Conservation (phyloP, 2,113 vertebrate genomes). For the Limnothrissa miodon region DNA sequence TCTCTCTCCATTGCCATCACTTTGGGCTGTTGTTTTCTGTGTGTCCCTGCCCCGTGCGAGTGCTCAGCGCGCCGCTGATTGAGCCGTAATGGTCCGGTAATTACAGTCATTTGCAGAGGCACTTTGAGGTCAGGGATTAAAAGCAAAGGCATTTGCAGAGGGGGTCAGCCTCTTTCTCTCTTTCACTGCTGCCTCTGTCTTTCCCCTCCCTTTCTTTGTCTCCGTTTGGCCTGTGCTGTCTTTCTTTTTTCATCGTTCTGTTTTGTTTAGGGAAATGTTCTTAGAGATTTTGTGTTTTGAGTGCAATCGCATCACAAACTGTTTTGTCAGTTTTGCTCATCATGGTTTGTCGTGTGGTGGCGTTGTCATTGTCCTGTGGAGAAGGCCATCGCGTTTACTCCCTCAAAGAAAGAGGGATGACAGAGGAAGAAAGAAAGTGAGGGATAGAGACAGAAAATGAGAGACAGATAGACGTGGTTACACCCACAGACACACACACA, state of each 20-base stretch:
- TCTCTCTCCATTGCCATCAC: neutral
- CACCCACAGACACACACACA: no score
- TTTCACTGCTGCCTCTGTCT: neutral
- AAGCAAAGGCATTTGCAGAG: conserved; percentile 22
- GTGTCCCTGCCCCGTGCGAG: neutral
- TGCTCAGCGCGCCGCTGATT: conserved; percentile 20
- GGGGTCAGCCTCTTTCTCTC: neutral
- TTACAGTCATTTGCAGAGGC: conserved; percentile 29
- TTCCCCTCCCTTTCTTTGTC: neutral
- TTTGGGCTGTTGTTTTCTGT: neutral
- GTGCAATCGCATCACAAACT: neutral
- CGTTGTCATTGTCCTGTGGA: neutral
- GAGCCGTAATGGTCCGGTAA: conserved; percentile 37
- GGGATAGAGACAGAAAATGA: neutral
- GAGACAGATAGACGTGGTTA: neutral
- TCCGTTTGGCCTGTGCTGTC: neutral
- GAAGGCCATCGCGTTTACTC: neutral
- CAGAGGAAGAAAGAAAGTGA: neutral
- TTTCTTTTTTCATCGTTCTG: neutral
- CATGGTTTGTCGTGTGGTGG: neutral
- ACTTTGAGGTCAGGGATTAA: conserved; percentile 24
- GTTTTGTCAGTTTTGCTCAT: neutral
- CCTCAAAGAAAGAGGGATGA: neutral
- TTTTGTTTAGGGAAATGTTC: neutral
- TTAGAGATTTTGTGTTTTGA: neutral